Percentiles rank a stretch among this genome's conserved stretches.
Conservation (phyloP, 2,888 invertebrate species). For the Eulithis testata region DNA sequence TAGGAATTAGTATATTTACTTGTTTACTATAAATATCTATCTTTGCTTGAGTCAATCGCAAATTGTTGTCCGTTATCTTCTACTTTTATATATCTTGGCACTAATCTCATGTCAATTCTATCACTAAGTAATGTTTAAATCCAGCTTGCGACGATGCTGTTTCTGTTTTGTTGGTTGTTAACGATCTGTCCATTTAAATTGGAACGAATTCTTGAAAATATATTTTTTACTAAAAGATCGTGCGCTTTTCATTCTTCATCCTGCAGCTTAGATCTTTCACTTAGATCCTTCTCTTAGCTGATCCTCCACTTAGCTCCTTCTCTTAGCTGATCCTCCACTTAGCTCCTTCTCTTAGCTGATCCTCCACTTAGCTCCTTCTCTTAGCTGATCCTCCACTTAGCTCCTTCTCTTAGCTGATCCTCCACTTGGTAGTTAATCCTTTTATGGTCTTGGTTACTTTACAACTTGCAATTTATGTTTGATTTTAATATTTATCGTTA, state of each 20-base stretch:
- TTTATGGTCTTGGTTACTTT: background rate
- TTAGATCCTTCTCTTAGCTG: slow-evolving; percentile 51
- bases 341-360: slow-evolving; percentile 30
- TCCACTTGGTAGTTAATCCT: background rate
- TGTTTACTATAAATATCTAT: slow-evolving; percentile 31
- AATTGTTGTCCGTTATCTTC: slow-evolving; percentile 48
- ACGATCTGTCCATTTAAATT: slow-evolving; percentile 78
- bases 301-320: slow-evolving; percentile 23
- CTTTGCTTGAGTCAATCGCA: slow-evolving; percentile 59
- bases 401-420: slow-evolving; percentile 7
- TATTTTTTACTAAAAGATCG: slow-evolving; percentile 78
- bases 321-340: background rate
- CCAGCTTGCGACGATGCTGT: slow-evolving; percentile 70
- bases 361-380: slow-evolving; percentile 49
- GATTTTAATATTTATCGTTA: background rate
- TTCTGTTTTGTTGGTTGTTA: slow-evolving; percentile 63
- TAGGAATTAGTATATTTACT: slow-evolving; percentile 25
- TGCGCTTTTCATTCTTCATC: slow-evolving; percentile 79
- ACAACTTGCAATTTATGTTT: background rate
- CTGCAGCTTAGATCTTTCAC: slow-evolving; percentile 59
- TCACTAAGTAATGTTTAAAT: slow-evolving; percentile 66
- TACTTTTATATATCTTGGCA: slow-evolving; percentile 49
- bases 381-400: slow-evolving; percentile 37
- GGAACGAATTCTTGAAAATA: slow-evolving; percentile 77
- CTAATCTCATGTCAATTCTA: slow-evolving; percentile 66